These are phyloP conservation scores for Theristicus caerulescens DNA, from an alignment of 2,113 vertebrate genomes.

Conservation along the genomic window DNA sequence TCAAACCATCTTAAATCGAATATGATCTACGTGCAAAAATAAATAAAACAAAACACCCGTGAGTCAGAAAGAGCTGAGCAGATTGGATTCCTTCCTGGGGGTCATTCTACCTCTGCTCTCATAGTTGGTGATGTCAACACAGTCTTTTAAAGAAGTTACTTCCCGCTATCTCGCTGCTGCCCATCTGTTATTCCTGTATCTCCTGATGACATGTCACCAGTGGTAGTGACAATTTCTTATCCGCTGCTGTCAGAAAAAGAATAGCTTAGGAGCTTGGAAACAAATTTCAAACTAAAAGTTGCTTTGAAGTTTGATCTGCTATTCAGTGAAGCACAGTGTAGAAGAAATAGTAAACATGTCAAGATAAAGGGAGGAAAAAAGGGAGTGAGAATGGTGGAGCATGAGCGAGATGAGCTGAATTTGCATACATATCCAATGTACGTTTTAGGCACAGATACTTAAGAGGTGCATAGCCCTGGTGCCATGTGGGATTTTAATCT, in stretches of 20 bases:
- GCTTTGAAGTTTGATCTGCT: conserved; percentile 68
- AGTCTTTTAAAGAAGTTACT: conserved; percentile 46
- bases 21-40: background rate
- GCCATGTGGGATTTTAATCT: background rate
- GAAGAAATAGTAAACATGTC: conserved; percentile 52
- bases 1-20: background rate
- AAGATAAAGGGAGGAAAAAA: conserved; percentile 45
- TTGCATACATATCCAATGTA: background rate
- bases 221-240: conserved; percentile 59
- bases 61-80: background rate
- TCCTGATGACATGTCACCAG: conserved; percentile 48
- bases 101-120: conserved; percentile 34
- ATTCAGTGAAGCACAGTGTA: conserved; percentile 18
- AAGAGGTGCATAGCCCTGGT: background rate
- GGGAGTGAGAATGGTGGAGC: background rate
- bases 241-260: conserved; percentile 52
- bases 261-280: conserved; percentile 52
- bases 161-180: conserved; percentile 46
- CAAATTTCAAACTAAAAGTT: conserved; percentile 59
- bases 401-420: background rate
- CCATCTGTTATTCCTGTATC: conserved; percentile 62
- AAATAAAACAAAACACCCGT: background rate
- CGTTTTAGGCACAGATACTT: background rate
- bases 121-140: conserved; percentile 52
- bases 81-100: conserved; percentile 10